Base-by-base conservation (phyloP, 2,113 vertebrate species). In the Ptilonorhynchus violaceus region DNA sequence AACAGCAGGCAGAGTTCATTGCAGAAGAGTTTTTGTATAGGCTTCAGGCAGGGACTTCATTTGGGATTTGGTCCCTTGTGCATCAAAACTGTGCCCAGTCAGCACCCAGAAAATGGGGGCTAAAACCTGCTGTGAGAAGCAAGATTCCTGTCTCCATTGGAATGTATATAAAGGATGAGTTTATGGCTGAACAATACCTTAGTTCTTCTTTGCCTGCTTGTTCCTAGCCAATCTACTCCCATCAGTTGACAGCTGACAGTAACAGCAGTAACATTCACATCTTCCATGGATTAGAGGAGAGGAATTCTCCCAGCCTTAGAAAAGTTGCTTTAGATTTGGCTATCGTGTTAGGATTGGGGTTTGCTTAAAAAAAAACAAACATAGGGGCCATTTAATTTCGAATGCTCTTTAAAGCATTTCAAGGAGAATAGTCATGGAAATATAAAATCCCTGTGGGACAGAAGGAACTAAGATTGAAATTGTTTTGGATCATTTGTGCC, bases 391-490 rank as follows among this genome's bases (percentile, higher is more conserved):
- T 64, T 70, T 84, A 56, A 63, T 92, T 88, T 50, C 46, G 27
- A 77, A 69, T 15, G 58, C 10, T 46, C 44, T 77, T 77, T 27
- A 37, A 92, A 76, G 47, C 39, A n/a, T 72, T 81, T 77, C 27
- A 56, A 88, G 33, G 74, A 83, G 28, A 16, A 15, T 28, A 56
- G 25, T 78, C 9, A 9, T 35, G 39, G 56, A 94, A 92, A 92
- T 86, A 78, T 3, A 84, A 77, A 72, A 72, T n/a, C 44, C 70
- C 46, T 42, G 13, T n/a, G 66, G 42, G 37, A 70, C 49, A 66
- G 55, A 88, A 67, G 55, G 42, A 95, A 94, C 90, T 86, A 74
- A 84, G 85, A 86, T 80, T 79, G 41, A 95, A 90, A 88, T 63
- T 88, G 11, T 1, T 39, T 62, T 68, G 58, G 27, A 89, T 67